phyloP scores from a whole-genome alignment of 2,888 invertebrate genomes.

The Quadroppia sp. region DNA sequence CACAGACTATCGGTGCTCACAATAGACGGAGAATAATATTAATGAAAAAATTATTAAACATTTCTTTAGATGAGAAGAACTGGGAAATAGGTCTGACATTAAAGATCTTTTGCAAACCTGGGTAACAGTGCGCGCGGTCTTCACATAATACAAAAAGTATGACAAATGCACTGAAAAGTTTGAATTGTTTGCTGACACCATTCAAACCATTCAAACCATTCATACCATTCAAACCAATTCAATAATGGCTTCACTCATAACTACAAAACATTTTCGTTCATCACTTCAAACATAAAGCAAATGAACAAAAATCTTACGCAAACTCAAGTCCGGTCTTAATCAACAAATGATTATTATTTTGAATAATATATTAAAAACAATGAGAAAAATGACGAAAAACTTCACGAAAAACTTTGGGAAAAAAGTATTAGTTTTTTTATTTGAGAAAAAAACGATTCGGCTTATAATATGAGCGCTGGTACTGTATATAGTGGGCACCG shows the following conservation, averaged over 20 bases:
- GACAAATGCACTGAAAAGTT: conserved; percentile 8
- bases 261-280: neutral
- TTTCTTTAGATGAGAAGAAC: neutral
- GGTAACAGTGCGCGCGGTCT: conserved; percentile 18
- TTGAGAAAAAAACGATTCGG: neutral
- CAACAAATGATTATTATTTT: neutral
- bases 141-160: conserved; percentile 5
- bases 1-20: conserved; percentile 7
- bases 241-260: neutral
- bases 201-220: conserved; percentile 23
- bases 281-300: conserved; percentile 24
- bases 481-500: neutral
- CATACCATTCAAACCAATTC: conserved; percentile 20
- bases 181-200: conserved; percentile 31
- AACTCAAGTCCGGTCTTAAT: neutral
- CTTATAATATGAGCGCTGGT: neutral
- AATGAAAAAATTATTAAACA: neutral
- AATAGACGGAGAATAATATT: conserved; percentile 1
- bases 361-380: too few species aligned
- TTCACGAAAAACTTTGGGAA: too few species aligned
- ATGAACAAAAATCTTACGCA: neutral
- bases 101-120: conserved; percentile 9
- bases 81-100: conserved; percentile 15
- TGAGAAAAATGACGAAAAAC: neutral
- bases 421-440: neutral